phyloP scores from a whole-genome alignment of 2,888 invertebrate genomes.

The Aporophyla nigra region DNA sequence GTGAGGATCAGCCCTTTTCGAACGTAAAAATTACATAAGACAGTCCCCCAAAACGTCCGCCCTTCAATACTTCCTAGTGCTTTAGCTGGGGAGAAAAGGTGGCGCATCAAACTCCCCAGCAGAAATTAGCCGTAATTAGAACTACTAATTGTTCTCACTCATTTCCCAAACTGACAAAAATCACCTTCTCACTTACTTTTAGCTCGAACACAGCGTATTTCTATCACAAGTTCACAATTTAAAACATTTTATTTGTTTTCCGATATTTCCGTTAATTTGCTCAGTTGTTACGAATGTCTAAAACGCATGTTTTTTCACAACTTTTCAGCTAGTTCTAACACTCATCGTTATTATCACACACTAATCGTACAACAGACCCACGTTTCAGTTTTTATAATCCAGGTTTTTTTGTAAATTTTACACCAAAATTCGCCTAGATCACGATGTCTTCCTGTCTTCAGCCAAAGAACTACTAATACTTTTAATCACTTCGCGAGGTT shows the following conservation, averaged over 20 bases:
- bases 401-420: neutral
- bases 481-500: conserved; percentile 41
- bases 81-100: too few relatives aligned
- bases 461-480: conserved; percentile 43
- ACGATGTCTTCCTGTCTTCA: conserved; percentile 23
- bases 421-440: neutral
- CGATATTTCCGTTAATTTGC: neutral
- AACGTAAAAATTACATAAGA: too few relatives aligned
- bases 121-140: too few relatives aligned
- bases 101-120: too few relatives aligned
- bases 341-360: neutral
- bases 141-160: neutral
- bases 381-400: neutral
- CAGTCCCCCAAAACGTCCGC: too few relatives aligned
- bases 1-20: too few relatives aligned
- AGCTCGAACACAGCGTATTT: neutral
- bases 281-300: too few relatives aligned
- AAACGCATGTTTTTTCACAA: neutral
- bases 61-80: too few relatives aligned
- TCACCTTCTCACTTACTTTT: neutral
- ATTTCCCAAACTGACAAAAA: neutral
- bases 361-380: neutral
- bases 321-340: neutral
- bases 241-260: neutral
- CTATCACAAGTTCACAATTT: neutral